Conservation (phyloP, 2,113 vertebrate genomes). For the Bubo scandiacus region DNA sequence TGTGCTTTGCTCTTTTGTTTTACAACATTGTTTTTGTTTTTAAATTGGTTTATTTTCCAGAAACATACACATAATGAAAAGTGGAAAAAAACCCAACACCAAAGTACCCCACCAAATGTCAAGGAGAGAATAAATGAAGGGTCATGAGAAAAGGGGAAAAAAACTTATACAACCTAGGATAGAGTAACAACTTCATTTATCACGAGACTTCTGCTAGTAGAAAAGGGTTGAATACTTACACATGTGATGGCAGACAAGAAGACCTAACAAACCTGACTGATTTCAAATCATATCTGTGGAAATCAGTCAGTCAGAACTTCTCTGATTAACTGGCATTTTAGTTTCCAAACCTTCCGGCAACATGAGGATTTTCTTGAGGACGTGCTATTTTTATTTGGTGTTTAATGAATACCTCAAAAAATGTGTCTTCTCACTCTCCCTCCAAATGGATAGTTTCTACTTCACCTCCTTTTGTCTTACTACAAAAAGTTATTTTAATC, state of each 20-base stretch:
- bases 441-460: neutral
- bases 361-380: neutral
- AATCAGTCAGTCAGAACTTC: neutral
- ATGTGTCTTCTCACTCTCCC: neutral
- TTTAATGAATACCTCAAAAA: neutral
- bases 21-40: neutral
- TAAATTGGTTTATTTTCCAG: neutral
- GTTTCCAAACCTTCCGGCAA: neutral
- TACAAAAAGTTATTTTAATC: neutral
- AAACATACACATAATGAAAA: neutral
- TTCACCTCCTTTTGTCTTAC: neutral
- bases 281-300: neutral
- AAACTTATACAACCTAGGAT: neutral
- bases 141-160: neutral
- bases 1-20: neutral
- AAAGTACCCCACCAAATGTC: neutral
- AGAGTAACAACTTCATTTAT: neutral
- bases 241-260: neutral
- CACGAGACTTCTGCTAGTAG: neutral
- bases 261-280: neutral
- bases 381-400: neutral
- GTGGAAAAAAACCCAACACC: fast-evolving
- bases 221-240: neutral
- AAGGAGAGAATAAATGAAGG: neutral
- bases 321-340: neutral